Base-by-base conservation (phyloP, 2,113 vertebrate species). In the Crypturellus undulatus region DNA sequence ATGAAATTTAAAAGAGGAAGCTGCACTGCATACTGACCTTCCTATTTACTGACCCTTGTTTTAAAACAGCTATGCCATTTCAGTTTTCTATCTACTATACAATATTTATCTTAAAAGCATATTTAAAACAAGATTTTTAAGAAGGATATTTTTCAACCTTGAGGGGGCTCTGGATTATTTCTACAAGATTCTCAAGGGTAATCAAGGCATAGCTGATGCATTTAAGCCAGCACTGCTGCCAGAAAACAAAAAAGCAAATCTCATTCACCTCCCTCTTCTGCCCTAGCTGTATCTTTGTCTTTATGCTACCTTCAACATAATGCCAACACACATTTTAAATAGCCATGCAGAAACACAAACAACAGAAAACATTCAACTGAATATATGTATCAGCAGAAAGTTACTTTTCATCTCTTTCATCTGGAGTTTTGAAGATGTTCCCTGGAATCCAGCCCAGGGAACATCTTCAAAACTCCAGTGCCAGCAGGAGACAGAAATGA, bases 161-260 rank as follows among this genome's bases (percentile, higher is more conserved):
- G 58, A 91, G 30, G 58, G 22, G 14, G 45, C 62, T 67, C 54
- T 83, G 59, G 82, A 85, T 85, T 93, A 94, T 93, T 91, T 91
- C 85, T 90, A 68, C 79, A 87, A 36, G 38, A 91, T 58, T 90
- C 93, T 82, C 90, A 94, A 88, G 82, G 54, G 90, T 72, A 77
- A 87, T 72, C 87, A 82, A 76, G 49, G 54, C 65, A 36, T 32
- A 52, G 56, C 36, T 80, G 84, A 85, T 79, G 72, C 60, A 38
- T 84, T 89, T 94, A 81, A 88, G 79, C 80, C 56, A 95, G 90
- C 38, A 79, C 58, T 84, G 80, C 91, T 89, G 58, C 60, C 89
- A 95, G 80, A 90, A 94, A 93, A 92, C 65, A 96, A 93, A 94
- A 91, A 94, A 81, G 42, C 80, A 93, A 90, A 93, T 47, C 63